Base-by-base conservation (phyloP, 2,888 invertebrate genomes). In the Sympetrum striolatum region DNA sequence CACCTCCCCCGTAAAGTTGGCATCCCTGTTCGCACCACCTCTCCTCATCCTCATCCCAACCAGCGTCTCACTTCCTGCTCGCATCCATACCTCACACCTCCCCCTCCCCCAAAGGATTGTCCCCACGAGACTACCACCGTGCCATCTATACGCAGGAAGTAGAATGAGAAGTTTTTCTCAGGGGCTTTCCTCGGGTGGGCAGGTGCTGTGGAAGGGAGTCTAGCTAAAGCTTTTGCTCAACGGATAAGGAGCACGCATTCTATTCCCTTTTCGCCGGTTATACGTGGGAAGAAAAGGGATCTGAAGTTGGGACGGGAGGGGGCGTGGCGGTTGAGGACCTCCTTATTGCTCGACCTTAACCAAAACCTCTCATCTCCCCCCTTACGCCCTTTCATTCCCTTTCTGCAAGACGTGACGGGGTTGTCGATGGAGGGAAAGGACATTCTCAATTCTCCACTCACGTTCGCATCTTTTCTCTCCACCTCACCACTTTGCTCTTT, bases 321-420 rank as follows among this genome's bases (percentile, higher is more conserved):
- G 22, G 39, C 39, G 39, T 81, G 81, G 81, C 12, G 39, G 15
- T 37, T n/a, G 81, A n/a, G 39, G 81, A 48, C 81, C 25, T 48
- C 81, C 81, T 81, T 81, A 81, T 81, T 48, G 81, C 82, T 14
- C 80, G 80, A 80, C 80, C 58, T 82, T 58, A 39, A 82, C 53
- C 82, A 82, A 82, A 82, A 53, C 82, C 35, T 58, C 82, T 58
- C 82, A 53, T 35, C 82, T 58, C 58, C 53, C 82, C 48, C 31
- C 73, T 31, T 73, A 73, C 64, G n/a, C 60, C 86, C 86, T 86
- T 86, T 86, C 86, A 86, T 86, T 60, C 86, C 86, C 86, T 86
- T 60, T 86, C 60, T 37, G 60, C 60, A 86, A 86, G 86, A 86
- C 86, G 86, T 86, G 86, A 86, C 86, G 60, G 58, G 86, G 86